Base-by-base conservation (phyloP, 2,113 vertebrate genomes). In the Lontra canadensis region DNA sequence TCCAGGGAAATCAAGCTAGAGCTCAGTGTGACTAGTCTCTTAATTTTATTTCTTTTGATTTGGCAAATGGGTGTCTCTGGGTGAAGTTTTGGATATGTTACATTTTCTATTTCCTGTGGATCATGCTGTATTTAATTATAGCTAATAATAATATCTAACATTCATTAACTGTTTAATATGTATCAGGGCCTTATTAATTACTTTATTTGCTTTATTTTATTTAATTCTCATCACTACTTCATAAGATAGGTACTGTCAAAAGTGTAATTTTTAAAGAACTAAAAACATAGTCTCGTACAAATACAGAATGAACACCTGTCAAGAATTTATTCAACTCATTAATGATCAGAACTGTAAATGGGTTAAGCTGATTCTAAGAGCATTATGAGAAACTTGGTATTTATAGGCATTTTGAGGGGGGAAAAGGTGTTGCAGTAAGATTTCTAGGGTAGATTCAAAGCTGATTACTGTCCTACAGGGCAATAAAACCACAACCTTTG, bases 361-460 rank as follows among this genome's bases (percentile, higher is more conserved):
- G 67, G 14, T 81, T 85, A 81, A 95, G 57, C 86, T 96, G 88
- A 86, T 95, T 94, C 21, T n/a, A 94, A n/a, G 73, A 52, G 44
- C 17, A 67, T 82, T 96, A 89, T 39, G 82, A 94, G 29, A 81
- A 71, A 81, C 71, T 90, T 71, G 36, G 34, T 76, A 71, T 63
- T 85, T 93, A n/a, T 93, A 94, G 78, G n/a, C 63, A 95, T 85
- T 97, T 85, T 80, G 71, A 92, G 55, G 31, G 34, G 13, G 18
- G 73, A 81, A 86, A 80, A 52, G 3, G 2, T 74, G 21, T 88
- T 93, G n/a, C 25, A 85, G 61, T 92, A 95, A 91, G 73, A 74
- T 61, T 96, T 89, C 94, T 57, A 93, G 42, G 39, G 59, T 67
- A 82, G 26, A 86, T 57, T 97, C 21, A 95, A 95, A 93, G 52